Evolutionary conservation across 2,113 vertebrate genomes (phyloP), one percentile per base, ranked within the genome.

Genomic region (Cheirogaleus medius): DNA sequence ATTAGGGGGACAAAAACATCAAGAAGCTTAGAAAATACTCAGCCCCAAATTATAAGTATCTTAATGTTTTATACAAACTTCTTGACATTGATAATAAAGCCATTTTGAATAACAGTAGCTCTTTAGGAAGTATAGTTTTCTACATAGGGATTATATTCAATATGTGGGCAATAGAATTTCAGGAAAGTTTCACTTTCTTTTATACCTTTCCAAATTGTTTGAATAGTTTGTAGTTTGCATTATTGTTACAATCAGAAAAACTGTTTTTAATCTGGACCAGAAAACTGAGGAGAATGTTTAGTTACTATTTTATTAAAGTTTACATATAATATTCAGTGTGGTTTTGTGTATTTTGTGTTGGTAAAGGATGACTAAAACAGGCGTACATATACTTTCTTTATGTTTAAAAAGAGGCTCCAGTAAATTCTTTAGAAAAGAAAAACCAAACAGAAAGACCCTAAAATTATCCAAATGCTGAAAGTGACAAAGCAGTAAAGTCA

Each of bases 11-110:
- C 44, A 84, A 81, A 20, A 69, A 42, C 4, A 56, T 85, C 11
- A 90, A 80, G 76, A 44, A 63, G 74, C 11, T 91, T 60, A 39
- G 81, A 78, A 92, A 90, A 86, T 64, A 37, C 44, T 91, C 42
- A 63, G 29, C 44, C 8, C 14, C 56, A 90, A 54, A 74, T 92
- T 78, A 11, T 86, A 76, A 73, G 25, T 63, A 92, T 20, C 60
- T 96, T 42, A n/a, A 56, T 74, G 17, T 76, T 91, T 88, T 71
- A n/a, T 64, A 39, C 60, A 91, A 29, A 69, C 34, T 84, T 84
- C n/a, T 58, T 90, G 49, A 90, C 44, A 64, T 47, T 94, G 78
- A 42, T 90, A 34, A 71, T 95, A 54, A 94, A 80, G 68, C 85
- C 15, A 34, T 66, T 96, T 88, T 42, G 42, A 76, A 69, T 76